Conservation (phyloP, 2,888 invertebrate genomes). For the Schizaphis graminum region DNA sequence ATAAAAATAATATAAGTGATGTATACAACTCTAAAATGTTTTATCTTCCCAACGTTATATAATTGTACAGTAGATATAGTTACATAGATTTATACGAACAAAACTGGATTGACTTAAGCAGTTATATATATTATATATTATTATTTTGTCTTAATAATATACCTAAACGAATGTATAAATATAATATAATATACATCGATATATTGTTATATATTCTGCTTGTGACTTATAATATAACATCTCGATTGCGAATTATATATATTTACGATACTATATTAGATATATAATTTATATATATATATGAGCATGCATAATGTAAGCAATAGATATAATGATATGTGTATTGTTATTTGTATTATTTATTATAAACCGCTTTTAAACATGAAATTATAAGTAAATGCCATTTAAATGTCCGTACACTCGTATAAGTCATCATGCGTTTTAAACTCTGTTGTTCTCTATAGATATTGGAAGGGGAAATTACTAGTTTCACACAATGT, state of each 20-base stretch:
- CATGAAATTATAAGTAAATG: constrained; percentile 12
- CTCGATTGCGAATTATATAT: not conserved
- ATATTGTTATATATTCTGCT: not conserved
- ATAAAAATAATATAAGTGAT: not conserved
- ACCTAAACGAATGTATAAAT: not conserved
- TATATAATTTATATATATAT: too few relatives aligned
- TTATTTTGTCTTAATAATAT: not conserved
- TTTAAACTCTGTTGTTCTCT: constrained; percentile 12
- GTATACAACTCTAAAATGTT: not conserved
- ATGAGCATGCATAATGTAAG: not conserved
- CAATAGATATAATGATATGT: not conserved
- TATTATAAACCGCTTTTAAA: constrained; percentile 20
- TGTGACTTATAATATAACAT: not conserved
- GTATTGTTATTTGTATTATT: not conserved
- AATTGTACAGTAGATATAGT: not conserved
- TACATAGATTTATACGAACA: not conserved
- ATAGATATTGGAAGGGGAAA: constrained; percentile 1
- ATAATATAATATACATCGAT: not conserved
- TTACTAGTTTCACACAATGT: constrained; percentile 49
- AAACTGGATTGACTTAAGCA: not conserved
- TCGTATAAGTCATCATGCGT: not conserved
- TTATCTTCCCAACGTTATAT: not conserved
- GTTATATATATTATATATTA: not conserved
- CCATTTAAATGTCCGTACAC: constrained; percentile 11
- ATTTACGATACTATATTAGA: not conserved